Conservation (phyloP, 2,113 vertebrate species). For the Thalassoma bifasciatum region DNA sequence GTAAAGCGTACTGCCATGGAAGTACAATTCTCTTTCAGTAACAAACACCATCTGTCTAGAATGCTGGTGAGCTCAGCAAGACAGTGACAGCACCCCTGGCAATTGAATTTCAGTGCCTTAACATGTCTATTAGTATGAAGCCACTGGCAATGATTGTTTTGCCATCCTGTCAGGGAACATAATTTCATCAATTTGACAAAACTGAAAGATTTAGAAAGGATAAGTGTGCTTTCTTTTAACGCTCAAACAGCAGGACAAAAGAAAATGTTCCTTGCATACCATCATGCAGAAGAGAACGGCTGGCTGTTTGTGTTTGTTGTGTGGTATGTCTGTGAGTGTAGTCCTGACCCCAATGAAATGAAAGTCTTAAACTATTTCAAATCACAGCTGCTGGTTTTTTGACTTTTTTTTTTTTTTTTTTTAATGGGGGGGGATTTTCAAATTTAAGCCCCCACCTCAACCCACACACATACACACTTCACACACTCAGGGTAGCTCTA, state of each 20-base stretch:
- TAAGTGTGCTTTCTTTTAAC: not conserved
- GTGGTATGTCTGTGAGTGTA: slow-evolving; percentile 3
- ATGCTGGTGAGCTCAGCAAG: slow-evolving; percentile 54
- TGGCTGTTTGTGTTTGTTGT: slow-evolving; percentile 9
- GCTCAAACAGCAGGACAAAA: not conserved
- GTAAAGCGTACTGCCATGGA: slow-evolving; percentile 51
- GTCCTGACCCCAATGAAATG: slow-evolving; percentile 32
- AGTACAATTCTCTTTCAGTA: slow-evolving; percentile 60
- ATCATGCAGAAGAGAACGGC: slow-evolving; percentile 29
- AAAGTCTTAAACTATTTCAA: slow-evolving; percentile 18
- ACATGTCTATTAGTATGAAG: slow-evolving; percentile 39
- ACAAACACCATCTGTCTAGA: slow-evolving; percentile 76
- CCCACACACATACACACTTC: slow-evolving; percentile 7
- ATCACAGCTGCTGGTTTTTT: slow-evolving; percentile 38
- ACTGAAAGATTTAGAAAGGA: slow-evolving; percentile 20
- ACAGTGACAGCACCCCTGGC: slow-evolving; percentile 49
- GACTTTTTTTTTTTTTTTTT: not conserved
- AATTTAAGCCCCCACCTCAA: not conserved
- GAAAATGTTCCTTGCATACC: slow-evolving; percentile 13
- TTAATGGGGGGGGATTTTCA: not conserved
- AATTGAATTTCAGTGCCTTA: slow-evolving; percentile 37
- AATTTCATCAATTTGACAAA: slow-evolving; percentile 38
- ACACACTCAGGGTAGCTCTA: not conserved
- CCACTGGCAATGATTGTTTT: slow-evolving; percentile 37
- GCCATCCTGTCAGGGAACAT: slow-evolving; percentile 31